Evolutionary conservation across 2,797 vertebrate species (phyloP), one percentile per base, ranked within the genome.

Genomic region (Austrolebias charrua): DNA sequence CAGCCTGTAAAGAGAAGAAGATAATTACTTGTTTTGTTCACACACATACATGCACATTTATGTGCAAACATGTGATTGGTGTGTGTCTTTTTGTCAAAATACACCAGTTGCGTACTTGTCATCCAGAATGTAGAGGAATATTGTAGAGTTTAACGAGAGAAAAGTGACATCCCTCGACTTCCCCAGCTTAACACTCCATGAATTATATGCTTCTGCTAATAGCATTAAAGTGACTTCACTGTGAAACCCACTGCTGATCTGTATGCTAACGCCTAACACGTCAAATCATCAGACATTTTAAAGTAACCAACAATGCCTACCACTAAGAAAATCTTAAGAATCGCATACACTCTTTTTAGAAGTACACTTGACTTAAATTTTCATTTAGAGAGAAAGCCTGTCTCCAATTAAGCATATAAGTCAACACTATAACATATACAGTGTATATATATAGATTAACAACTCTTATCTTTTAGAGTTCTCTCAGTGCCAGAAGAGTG

Each of bases 1-100:
- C 98, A 99, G 74, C 88, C 98, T 99, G 91, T 8, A 76, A 75
- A 76, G 16, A 74, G 18, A 31, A 72, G 38, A 75, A 28, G 13
- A 15, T 10, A 46, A 19, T 7, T 6, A 16, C 44, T n/a, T 9
- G 18, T 16, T n/a, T 16, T 7, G 1, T 8, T 46, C 43, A 28
- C 15, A 51, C 13, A 16, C 9, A 31, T 31, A 24, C 20, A 16
- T 16, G 15, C 24, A 45, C 28, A 57, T 46, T 46, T 14, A 20
- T 49, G 20, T 15, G 33, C 31, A 51, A 59, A 35, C 1, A 56
- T 29, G 38, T 40, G 11, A 11, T 40, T 3, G 31, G 6, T 33
- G 3, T 11, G 20, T 46, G 51, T 24, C 28, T 57, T 61, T 62
- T 58, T 69, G 57, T 73, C 66, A 74, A 57, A 28, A 60, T 43